phyloP scores from a whole-genome alignment of 1,140 invertebrate species.

The Achatina immaculata region DNA sequence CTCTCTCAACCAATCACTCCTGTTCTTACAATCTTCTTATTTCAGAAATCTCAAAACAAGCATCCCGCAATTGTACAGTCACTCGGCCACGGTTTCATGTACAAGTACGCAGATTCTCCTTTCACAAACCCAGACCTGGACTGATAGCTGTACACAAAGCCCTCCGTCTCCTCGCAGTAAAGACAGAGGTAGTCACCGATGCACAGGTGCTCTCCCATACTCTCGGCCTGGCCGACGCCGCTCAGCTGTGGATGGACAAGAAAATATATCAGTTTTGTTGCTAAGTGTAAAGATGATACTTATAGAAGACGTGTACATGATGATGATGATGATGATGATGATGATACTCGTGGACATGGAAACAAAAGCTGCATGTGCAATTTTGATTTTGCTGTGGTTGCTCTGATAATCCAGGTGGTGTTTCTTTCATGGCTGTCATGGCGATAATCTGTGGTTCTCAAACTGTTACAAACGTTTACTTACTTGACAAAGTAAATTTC shows the following conservation, averaged over 20 bases:
- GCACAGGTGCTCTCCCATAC: slow-evolving; percentile 68
- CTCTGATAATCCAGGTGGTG: not conserved
- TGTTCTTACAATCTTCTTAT: too few relatives aligned
- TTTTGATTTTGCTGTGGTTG: not conserved
- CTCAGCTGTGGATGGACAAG: slow-evolving; percentile 48
- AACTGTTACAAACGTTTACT: too few relatives aligned
- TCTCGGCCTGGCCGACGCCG: slow-evolving; percentile 51
- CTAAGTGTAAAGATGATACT: not conserved
- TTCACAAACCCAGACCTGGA: slow-evolving; percentile 57
- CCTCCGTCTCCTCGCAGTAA: slow-evolving; percentile 70
- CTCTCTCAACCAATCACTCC: too few relatives aligned
- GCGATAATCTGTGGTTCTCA: too few relatives aligned
- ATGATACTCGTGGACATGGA: not conserved
- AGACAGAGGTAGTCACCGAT: slow-evolving; percentile 69
- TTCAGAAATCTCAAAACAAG: too few relatives aligned
- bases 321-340: not conserved
- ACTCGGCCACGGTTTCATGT: too few relatives aligned
- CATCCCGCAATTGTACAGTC: too few relatives aligned
- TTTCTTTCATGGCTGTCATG: too few relatives aligned
- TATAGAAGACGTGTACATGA: not conserved
- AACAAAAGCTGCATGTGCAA: not conserved
- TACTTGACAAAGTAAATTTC: too few relatives aligned
- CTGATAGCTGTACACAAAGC: slow-evolving; percentile 68
- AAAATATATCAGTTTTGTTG: too few relatives aligned
- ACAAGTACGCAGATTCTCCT: too few relatives aligned